Percentiles rank a stretch among this genome's conserved stretches.
Conservation (phyloP, 1,140 invertebrate genomes). For the Drosophila sturtevanti region DNA sequence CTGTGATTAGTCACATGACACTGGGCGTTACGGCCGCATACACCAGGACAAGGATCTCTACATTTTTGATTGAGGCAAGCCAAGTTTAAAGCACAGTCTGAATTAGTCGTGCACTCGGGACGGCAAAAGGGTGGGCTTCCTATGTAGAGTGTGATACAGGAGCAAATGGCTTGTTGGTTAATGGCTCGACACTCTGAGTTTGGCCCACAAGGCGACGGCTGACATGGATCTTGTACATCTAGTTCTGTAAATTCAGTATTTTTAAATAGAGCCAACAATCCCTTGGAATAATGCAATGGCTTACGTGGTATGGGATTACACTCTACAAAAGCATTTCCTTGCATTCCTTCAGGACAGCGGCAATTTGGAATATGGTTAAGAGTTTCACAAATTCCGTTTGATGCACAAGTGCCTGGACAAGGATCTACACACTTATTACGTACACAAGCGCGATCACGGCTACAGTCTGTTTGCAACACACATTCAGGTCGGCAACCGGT, state of each 20-base stretch:
- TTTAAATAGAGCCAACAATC: slow-evolving; percentile 50
- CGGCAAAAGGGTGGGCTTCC: slow-evolving; percentile 91
- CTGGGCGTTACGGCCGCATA: slow-evolving; percentile 85
- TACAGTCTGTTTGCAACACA: slow-evolving; percentile 91
- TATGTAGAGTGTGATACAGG: slow-evolving; percentile 88
- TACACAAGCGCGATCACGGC: slow-evolving; percentile 88
- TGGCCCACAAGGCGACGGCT: slow-evolving; percentile 87
- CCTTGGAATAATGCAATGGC: slow-evolving; percentile 71
- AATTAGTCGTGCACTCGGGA: slow-evolving; percentile 86
- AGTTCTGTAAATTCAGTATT: slow-evolving; percentile 63
- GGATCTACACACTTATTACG: slow-evolving; percentile 90
- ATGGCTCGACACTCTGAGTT: slow-evolving; percentile 89
- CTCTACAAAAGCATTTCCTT: slow-evolving; percentile 89
- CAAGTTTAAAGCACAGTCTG: slow-evolving; percentile 87
- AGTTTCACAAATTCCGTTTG: slow-evolving; percentile 89
- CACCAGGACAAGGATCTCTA: slow-evolving; percentile 88
- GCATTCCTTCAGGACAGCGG: slow-evolving; percentile 87
- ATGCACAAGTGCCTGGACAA: slow-evolving; percentile 89
- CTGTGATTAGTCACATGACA: slow-evolving; percentile 86
- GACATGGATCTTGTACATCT: slow-evolving; percentile 84
- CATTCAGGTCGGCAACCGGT: slow-evolving; percentile 91
- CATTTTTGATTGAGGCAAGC: slow-evolving; percentile 89
- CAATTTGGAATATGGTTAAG: slow-evolving; percentile 91
- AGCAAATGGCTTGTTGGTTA: slow-evolving; percentile 86
- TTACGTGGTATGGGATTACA: slow-evolving; percentile 87